phyloP scores from a whole-genome alignment of 2,113 vertebrate species.

The Prunella fulvescens region DNA sequence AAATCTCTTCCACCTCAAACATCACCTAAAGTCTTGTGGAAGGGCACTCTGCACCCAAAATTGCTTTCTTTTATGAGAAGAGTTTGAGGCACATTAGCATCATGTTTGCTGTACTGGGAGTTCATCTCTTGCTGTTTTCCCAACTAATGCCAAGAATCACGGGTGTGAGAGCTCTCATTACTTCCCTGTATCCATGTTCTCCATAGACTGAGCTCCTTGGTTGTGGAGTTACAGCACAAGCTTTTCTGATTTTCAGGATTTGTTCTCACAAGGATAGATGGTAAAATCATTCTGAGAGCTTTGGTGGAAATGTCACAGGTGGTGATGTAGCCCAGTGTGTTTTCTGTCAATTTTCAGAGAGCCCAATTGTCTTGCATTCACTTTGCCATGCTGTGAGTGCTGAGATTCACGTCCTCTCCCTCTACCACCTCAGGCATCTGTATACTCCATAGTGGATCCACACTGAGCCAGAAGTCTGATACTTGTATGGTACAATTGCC shows the following conservation, averaged over 20 bases:
- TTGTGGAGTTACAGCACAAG: background rate
- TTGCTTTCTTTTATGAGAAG: background rate
- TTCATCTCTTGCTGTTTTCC: background rate
- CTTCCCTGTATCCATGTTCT: accelerated
- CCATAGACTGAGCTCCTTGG: accelerated
- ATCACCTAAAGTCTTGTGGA: background rate
- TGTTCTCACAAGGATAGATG: background rate
- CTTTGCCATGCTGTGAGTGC: background rate
- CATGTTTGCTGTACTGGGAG: background rate
- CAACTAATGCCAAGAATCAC: background rate
- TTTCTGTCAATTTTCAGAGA: background rate
- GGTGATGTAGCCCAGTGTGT: too few species aligned
- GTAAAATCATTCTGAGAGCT: background rate
- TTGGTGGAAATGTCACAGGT: background rate
- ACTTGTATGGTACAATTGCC: background rate
- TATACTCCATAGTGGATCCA: background rate
- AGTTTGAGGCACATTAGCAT: background rate
- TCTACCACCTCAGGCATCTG: accelerated
- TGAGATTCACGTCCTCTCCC: background rate
- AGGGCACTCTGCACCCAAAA: background rate
- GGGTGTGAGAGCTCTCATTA: background rate
- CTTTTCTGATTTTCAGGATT: background rate
- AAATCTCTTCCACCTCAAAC: background rate
- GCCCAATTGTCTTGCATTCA: accelerated
- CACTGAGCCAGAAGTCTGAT: background rate